A percentile compares a stretch with the other conserved stretches of the same genome.
phyloP scores from a whole-genome alignment of 2,888 invertebrate species.

The Cephus runcator region DNA sequence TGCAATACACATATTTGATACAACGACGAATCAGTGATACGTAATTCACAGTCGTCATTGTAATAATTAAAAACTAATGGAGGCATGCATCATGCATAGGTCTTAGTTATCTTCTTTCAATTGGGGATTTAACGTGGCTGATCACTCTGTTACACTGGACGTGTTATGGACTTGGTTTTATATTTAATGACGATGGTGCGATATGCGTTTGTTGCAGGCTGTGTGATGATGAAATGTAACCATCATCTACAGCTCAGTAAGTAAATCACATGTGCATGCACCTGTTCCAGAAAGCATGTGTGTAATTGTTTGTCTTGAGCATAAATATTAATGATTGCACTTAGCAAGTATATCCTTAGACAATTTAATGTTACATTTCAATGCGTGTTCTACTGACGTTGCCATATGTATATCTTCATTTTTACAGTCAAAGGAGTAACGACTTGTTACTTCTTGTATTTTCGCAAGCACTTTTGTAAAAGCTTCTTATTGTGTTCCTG shows the following conservation, averaged over 20 bases:
- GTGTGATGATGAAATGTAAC: conserved; percentile 66
- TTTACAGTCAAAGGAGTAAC: background rate
- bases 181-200: conserved; percentile 34
- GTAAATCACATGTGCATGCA: conserved; percentile 52
- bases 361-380: background rate
- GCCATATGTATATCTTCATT: background rate
- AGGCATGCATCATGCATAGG: background rate
- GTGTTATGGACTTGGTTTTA: background rate
- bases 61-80: background rate
- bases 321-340: background rate
- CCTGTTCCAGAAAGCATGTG: conserved; percentile 10
- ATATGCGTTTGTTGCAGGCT: conserved; percentile 63
- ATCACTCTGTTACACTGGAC: conserved; percentile 2
- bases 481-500: background rate
- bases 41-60: background rate
- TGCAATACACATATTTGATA: background rate
- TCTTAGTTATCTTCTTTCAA: background rate
- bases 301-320: background rate
- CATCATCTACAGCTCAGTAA: conserved; percentile 63
- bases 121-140: conserved; percentile 4
- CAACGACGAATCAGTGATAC: background rate
- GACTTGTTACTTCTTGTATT: background rate
- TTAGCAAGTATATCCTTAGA: background rate
- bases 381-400: background rate
- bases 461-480: background rate